These are phyloP conservation scores for Prunella strophiata DNA, from an alignment of 2,797 vertebrate species.

Conservation along the genomic window DNA sequence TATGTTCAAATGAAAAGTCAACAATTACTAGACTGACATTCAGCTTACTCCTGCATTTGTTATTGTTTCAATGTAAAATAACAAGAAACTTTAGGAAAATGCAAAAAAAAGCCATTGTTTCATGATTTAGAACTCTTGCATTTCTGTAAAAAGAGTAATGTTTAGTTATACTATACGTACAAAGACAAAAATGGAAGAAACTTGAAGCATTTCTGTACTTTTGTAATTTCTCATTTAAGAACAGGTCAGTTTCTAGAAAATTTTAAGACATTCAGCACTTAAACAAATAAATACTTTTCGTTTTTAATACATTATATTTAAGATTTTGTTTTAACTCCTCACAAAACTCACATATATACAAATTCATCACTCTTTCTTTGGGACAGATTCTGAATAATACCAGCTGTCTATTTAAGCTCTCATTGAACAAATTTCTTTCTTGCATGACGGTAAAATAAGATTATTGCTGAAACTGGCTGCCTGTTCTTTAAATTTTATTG, in stretches of 20 bases:
- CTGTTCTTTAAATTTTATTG: not conserved
- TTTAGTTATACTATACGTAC: not conserved
- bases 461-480: not conserved
- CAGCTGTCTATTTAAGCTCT: not conserved
- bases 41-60: not conserved
- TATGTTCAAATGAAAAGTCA: not conserved
- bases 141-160: not conserved
- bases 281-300: not conserved
- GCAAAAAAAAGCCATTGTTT: not conserved
- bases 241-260: not conserved
- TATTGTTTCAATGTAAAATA: not conserved
- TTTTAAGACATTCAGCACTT: not conserved
- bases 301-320: not conserved
- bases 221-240: not conserved
- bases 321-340: not conserved
- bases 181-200: not conserved
- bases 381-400: not conserved
- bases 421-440: not conserved
- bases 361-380: not conserved
- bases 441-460: fast-evolving
- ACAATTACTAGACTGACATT: not conserved
- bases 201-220: not conserved
- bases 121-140: not conserved
- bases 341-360: not conserved
- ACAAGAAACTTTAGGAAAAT: not conserved